phyloP scores from a whole-genome alignment of 2,113 vertebrate species.

The Rafetus swinhoei region DNA sequence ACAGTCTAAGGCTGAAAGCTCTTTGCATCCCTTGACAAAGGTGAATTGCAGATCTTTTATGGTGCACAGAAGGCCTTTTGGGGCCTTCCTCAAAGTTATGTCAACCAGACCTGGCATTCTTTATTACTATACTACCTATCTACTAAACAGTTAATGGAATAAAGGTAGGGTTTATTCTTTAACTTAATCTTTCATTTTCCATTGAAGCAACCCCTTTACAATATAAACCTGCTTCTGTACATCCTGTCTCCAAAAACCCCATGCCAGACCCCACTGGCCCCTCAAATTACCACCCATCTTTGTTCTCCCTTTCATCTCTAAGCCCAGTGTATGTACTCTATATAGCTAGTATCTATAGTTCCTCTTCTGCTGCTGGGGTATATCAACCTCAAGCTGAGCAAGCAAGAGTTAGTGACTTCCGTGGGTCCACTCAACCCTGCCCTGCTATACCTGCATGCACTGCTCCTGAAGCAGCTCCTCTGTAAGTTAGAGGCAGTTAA shows the following conservation, averaged over 20 bases:
- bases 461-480: neutral
- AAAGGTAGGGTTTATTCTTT: neutral
- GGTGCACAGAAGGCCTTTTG: neutral
- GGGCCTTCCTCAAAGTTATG: neutral
- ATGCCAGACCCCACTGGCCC: neutral
- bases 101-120: neutral
- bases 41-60: neutral
- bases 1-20: neutral
- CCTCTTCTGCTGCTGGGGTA: neutral
- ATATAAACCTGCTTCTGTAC: neutral
- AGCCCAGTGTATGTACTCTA: neutral
- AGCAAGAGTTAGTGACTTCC: neutral
- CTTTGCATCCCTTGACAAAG: neutral
- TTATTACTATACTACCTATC: neutral
- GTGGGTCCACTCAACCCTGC: neutral
- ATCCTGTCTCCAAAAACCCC: neutral
- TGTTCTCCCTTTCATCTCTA: neutral
- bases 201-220: neutral
- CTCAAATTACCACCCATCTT: neutral
- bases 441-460: neutral
- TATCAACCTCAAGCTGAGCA: neutral
- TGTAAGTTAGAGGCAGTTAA: neutral
- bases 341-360: neutral
- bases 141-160: neutral
- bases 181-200: neutral